Base-by-base conservation (phyloP, 2,113 vertebrate genomes). In the Talpa occidentalis region DNA sequence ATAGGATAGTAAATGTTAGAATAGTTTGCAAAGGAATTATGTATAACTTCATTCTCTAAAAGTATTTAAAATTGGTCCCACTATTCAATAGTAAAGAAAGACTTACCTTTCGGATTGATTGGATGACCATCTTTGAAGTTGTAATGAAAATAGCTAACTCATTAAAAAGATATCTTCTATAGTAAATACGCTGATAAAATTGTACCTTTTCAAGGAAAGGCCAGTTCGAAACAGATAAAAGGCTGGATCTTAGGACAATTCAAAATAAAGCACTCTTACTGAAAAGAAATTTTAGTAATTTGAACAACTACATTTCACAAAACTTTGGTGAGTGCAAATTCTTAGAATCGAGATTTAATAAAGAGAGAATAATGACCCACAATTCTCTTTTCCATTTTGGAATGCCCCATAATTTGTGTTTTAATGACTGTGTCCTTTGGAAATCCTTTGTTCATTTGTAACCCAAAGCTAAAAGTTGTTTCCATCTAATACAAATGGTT, bases 161-260 rank as follows among this genome's bases (percentile, higher is more conserved):
- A n/a, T 54, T 73, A 67, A 88, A 95, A 90, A 21, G 3, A 30
- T 35, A 82, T 74, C 88, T 60, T 78, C 24, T 44, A 24, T 10
- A 79, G 24, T 81, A 47, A 93, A 37, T 37, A 69, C n/a, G 69
- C 11, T 22, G 94, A 8, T 69, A 52, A 52, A 52, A 52, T 74
- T 77, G 42, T 9, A 52, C 17, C 76, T 84, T 37, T 64, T 67
- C n/a, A 93, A 22, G 10, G 32, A 86, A 91, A 89, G 4, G 8
- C 28, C 4, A 72, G 35, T 92, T 93, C 80, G 35, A 93, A 94
- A 95, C 30, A 92, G 24, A 70, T 62, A 87, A 89, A 94, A 77
- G 35, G 5, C 1, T 77, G 1, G 10, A 81, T 37, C 83, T 95
- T 21, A 78, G 21, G 8, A 66, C 44, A 82, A 86, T 59, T 14